Conservation (phyloP, 2,797 vertebrate species). For the Pangasius macronema region DNA sequence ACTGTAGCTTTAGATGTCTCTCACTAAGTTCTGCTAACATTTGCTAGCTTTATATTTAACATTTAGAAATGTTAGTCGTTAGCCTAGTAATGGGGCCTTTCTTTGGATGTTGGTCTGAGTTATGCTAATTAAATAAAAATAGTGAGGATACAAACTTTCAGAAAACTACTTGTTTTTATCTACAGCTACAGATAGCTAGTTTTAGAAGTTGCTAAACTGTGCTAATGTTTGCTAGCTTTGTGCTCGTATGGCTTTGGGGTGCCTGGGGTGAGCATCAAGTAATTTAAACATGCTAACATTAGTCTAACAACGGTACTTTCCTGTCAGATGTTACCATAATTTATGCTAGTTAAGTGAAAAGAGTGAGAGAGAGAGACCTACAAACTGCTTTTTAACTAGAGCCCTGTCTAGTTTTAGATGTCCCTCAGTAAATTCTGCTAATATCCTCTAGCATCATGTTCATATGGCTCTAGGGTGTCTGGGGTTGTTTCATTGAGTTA, state of each 20-base stretch:
- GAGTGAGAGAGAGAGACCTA: neutral
- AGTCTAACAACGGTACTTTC: neutral
- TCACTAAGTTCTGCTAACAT: neutral
- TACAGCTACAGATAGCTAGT: neutral
- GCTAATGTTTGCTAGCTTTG: neutral
- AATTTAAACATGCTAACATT: neutral
- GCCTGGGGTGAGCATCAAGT: neutral
- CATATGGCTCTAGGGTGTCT: too few species aligned
- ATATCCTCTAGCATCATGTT: neutral
- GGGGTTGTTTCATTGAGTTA: neutral
- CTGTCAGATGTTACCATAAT: neutral
- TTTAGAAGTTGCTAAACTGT: neutral
- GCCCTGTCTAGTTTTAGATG: neutral
- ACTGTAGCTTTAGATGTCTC: neutral
- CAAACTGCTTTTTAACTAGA: neutral
- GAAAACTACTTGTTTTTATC: neutral
- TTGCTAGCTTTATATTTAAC: neutral
- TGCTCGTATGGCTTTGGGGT: neutral
- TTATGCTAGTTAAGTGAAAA: neutral
- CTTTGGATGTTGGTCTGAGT: neutral
- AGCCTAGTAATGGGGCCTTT: neutral
- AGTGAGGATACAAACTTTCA: neutral
- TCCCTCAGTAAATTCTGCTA: neutral
- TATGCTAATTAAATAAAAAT: neutral
- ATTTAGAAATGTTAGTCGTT: neutral